Base-by-base conservation (phyloP, 2,888 invertebrate species). In the Barypeithes pellucidus region DNA sequence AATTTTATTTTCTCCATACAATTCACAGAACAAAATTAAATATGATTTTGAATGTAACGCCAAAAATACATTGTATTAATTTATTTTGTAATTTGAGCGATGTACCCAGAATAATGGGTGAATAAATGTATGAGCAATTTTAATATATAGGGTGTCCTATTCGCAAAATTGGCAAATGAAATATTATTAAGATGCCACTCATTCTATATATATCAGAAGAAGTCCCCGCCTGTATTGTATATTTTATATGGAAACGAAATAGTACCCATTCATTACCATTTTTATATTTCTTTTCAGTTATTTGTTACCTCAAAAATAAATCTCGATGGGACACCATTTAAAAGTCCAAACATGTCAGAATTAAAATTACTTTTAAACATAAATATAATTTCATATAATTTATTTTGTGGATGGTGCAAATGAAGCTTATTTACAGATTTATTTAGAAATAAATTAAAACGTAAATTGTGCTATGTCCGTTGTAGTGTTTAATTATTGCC, bases 281-380 rank as follows among this genome's bases (percentile, higher is more conserved):
- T n/a, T n/a, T n/a, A n/a, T n/a, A n/a, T n/a, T n/a, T n/a, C 5
- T 24, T 24, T 24, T 24, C 3, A 4, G 24, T 4, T 24, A 24
- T 24, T 24, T 24, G 24, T 24, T 24, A 29, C 29, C 9, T 29
- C 9, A 29, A 29, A 29, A 29, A 29, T 5, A 9, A 29, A 5
- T 29, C 7, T 1, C 29, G 9, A 5, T 29, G 1, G 1, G 1
- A 8, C 29, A 29, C 4, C 14, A 29, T 43, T 36, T 52, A 24
- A 22, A 36, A 65, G 22, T 7, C 24, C 65, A 54, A 41, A 54
- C 20, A 65, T 52, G 22, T 65, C 52, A 33, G 29, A 63, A 63
- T 50, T 47, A 63, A 63, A 63, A 63, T 29, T 41, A 14, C 50
- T 29, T 52, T 36, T 65, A 39, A 18, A 43, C 43, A 24, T 22